phyloP scores from a whole-genome alignment of 2,888 invertebrate species.

The Dorcus parallelipipedus region DNA sequence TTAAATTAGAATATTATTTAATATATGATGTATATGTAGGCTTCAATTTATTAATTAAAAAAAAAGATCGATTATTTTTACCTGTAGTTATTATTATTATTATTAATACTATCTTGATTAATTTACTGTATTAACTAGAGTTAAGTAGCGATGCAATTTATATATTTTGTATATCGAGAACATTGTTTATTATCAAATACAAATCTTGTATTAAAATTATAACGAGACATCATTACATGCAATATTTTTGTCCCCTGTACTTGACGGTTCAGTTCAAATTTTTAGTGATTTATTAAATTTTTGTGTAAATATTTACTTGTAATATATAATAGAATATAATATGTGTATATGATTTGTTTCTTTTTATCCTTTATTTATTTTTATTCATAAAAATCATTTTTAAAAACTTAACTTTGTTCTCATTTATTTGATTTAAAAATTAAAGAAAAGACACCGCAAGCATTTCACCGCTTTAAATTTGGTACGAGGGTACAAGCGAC shows the following conservation, averaged over 20 bases:
- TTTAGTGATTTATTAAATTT: conserved; percentile 7
- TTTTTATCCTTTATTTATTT: background rate
- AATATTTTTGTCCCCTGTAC: conserved; percentile 5
- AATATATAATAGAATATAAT: conserved; percentile 27
- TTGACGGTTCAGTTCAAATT: conserved; percentile 3
- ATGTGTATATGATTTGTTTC: conserved; percentile 11
- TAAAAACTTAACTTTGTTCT: background rate
- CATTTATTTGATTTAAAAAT: background rate
- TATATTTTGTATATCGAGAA: background rate
- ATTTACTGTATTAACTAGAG: background rate
- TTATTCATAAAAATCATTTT: background rate
- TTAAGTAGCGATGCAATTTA: background rate
- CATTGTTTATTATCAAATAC: background rate
- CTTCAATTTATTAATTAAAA: conserved; percentile 4
- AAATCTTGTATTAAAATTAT: too few species aligned
- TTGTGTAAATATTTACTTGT: conserved; percentile 29
- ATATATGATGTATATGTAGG: background rate
- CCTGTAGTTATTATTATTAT: conserved; percentile 3
- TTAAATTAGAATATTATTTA: conserved; percentile 10
- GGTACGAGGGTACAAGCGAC: too few species aligned
- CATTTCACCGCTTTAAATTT: too few species aligned
- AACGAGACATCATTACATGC: too few species aligned
- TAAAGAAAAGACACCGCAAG: too few species aligned
- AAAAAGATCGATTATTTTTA: background rate
- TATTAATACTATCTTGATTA: background rate